Evolutionary conservation across 2,888 invertebrate genomes (phyloP).

Genomic region (Elegia similella): DNA sequence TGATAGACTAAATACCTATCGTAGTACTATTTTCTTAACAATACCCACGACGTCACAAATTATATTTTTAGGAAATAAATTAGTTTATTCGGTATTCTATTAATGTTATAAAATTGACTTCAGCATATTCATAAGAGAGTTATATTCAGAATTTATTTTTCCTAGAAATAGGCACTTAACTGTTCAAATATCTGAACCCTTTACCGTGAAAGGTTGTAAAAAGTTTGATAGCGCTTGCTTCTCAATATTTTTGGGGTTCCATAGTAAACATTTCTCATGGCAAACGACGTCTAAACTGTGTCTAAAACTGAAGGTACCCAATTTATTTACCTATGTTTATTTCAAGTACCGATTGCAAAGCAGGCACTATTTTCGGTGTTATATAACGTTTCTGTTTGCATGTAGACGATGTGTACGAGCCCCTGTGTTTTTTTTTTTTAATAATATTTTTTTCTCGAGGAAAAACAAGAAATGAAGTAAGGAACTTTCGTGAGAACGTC

Average conservation of each 20-base stretch:
- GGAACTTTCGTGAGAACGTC: background rate
- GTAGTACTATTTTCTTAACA: too few species aligned
- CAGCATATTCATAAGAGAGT: background rate
- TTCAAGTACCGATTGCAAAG: too few species aligned
- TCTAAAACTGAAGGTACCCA: too few species aligned
- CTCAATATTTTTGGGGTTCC: constrained; percentile 5
- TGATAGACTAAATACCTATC: too few species aligned
- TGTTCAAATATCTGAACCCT: constrained; percentile 11
- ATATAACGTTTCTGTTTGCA: too few species aligned
- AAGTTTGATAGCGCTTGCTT: constrained; percentile 10
- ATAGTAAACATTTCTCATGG: too few species aligned
- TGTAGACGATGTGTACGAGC: too few species aligned
- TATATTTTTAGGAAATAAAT: background rate
- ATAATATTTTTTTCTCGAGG: too few species aligned
- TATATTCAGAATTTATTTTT: constrained; percentile 6
- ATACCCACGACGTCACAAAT: background rate
- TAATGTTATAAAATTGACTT: background rate
- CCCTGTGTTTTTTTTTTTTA: too few species aligned
- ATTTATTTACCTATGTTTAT: too few species aligned
- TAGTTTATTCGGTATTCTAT: background rate
- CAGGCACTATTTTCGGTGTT: too few species aligned
- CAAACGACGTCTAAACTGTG: too few species aligned
- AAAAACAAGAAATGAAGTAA: background rate
- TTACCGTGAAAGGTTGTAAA: background rate
- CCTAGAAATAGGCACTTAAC: constrained; percentile 11